Conservation (phyloP, 2,888 invertebrate genomes). For the Trachelus tabidus region DNA sequence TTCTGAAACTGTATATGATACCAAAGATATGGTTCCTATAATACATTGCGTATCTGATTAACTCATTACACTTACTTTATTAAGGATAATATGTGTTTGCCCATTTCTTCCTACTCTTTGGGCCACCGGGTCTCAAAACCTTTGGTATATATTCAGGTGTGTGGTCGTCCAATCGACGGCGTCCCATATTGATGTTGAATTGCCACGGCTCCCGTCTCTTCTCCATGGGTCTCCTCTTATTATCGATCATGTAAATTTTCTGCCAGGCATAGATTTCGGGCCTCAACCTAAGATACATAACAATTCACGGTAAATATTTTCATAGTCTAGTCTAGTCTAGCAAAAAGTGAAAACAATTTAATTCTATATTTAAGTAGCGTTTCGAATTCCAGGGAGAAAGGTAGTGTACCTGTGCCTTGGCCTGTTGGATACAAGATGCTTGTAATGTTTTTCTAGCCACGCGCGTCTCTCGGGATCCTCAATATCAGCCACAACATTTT, state of each 20-base stretch:
- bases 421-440: constrained; percentile 77
- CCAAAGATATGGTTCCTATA: constrained; percentile 1
- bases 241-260: constrained; percentile 80
- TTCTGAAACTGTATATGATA: neutral
- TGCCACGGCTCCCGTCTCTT: constrained; percentile 79
- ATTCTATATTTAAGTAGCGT: neutral
- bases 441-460: constrained; percentile 78
- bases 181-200: constrained; percentile 71
- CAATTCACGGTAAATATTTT: constrained; percentile 7
- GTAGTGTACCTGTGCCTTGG: constrained; percentile 68
- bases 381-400: neutral
- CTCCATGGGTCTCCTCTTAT: constrained; percentile 77
- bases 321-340: neutral
- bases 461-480: constrained; percentile 74
- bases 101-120: constrained; percentile 72
- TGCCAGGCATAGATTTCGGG: constrained; percentile 87
- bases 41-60: too few species aligned
- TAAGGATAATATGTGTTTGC: constrained; percentile 78
- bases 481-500: constrained; percentile 75
- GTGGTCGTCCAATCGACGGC: constrained; percentile 77
- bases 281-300: constrained; percentile 55
- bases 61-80: constrained; percentile 12
- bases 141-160: constrained; percentile 78
- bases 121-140: constrained; percentile 71
- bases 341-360: neutral